Conservation (phyloP, 2,113 vertebrate genomes). For the Bothrops jararaca region DNA sequence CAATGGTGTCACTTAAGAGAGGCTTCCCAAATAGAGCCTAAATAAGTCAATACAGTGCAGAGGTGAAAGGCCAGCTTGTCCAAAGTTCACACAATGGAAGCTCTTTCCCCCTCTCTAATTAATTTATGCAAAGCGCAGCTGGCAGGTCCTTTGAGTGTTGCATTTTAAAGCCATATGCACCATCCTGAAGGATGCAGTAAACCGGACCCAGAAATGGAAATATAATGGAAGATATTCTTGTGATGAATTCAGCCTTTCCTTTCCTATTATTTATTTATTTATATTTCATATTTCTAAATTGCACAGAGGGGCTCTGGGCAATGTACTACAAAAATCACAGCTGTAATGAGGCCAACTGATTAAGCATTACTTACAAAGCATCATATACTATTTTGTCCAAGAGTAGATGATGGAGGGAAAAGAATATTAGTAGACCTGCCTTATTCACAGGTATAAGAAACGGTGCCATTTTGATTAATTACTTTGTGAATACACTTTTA, state of each 20-base stretch:
- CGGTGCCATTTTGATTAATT: neutral
- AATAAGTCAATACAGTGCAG: constrained; percentile 9
- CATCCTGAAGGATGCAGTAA: neutral
- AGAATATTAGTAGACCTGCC: neutral
- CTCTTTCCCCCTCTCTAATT: neutral
- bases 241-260: neutral
- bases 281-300: neutral
- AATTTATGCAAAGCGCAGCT: neutral
- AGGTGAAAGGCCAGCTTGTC: neutral
- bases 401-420: neutral
- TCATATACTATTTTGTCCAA: neutral
- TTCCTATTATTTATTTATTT: neutral
- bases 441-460: neutral
- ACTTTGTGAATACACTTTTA: neutral
- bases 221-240: neutral
- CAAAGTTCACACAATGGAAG: neutral
- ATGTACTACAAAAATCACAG: neutral
- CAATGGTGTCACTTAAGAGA: neutral
- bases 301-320: neutral
- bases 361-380: neutral
- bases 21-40: neutral
- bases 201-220: neutral
- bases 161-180: neutral
- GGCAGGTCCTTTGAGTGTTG: neutral
- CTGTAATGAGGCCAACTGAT: neutral